Conservation (phyloP, 2,113 vertebrate species). For the Xyrauchen texanus region DNA sequence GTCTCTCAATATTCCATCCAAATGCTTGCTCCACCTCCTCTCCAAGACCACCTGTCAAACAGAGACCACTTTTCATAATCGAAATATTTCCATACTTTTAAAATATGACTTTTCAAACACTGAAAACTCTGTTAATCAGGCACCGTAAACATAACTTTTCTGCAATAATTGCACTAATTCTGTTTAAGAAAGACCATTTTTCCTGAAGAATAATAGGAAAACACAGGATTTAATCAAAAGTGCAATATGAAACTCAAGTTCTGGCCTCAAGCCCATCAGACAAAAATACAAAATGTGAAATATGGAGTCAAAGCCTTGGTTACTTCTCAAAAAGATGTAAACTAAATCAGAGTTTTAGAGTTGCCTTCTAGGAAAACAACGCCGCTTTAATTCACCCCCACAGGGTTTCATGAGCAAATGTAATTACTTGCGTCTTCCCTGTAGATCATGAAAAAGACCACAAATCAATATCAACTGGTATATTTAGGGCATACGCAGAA, state of each 20-base stretch:
- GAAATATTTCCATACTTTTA: too few relatives aligned
- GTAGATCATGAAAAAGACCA: too few relatives aligned
- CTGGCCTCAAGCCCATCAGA: constrained; percentile 1
- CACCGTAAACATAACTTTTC: neutral
- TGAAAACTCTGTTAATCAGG: too few relatives aligned
- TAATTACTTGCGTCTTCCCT: too few relatives aligned
- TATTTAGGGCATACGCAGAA: too few relatives aligned
- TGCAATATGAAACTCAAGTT: neutral
- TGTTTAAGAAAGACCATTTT: neutral
- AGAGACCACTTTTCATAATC: too few relatives aligned
- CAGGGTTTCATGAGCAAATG: neutral
- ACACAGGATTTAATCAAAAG: neutral
- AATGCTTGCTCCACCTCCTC: too few relatives aligned
- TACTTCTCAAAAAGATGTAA: constrained; percentile 10
- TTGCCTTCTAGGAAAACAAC: constrained; percentile 5
- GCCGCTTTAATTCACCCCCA: constrained; percentile 4
- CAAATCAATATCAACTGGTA: too few relatives aligned
- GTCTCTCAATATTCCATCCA: too few relatives aligned
- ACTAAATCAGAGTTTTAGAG: neutral
- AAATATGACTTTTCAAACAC: too few relatives aligned
- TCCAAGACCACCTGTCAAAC: too few relatives aligned
- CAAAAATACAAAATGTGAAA: neutral
- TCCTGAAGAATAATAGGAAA: neutral
- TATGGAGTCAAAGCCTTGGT: neutral
- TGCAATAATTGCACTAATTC: neutral